phyloP scores from a whole-genome alignment of 2,888 invertebrate genomes.

The Frankliniella intonsa region DNA sequence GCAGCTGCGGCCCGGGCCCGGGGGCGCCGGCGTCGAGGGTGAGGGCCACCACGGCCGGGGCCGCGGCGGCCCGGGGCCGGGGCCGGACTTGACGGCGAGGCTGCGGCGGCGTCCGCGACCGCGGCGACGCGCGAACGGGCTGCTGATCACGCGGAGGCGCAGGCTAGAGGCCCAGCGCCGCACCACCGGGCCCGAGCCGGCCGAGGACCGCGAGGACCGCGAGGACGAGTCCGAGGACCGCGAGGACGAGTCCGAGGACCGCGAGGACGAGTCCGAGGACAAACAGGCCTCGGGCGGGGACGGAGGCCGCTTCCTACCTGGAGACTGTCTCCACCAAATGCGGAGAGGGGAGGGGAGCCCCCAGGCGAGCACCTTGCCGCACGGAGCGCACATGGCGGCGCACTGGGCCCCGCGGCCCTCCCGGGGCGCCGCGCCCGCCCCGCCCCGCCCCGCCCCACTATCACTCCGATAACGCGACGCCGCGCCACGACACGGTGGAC shows the following conservation, averaged over 20 bases:
- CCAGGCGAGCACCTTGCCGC: slow-evolving; percentile 23
- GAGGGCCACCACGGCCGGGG: neutral
- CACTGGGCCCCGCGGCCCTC: neutral
- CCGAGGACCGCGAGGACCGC: neutral
- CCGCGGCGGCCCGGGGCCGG: neutral
- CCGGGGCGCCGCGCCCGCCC: neutral
- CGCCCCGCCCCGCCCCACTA: neutral
- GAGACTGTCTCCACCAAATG: slow-evolving; percentile 15
- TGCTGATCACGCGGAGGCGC: too few species aligned
- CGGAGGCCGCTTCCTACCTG: neutral
- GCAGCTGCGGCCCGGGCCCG: neutral
- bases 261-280: neutral
- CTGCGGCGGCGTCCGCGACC: neutral
- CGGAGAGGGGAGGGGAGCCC: neutral
- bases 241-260: neutral
- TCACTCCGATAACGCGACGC: neutral
- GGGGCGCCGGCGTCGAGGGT: too few species aligned
- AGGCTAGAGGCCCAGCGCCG: neutral
- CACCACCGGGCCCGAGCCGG: neutral
- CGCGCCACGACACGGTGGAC: neutral
- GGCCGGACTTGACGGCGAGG: neutral
- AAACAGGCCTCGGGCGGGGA: neutral
- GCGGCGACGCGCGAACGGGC: too few species aligned
- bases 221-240: neutral
- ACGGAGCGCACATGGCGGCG: slow-evolving; percentile 13